Evolutionary conservation across 1,140 invertebrate genomes (phyloP), one percentile per base, ranked within the genome.

Genomic region (Drosophila busckii): DNA sequence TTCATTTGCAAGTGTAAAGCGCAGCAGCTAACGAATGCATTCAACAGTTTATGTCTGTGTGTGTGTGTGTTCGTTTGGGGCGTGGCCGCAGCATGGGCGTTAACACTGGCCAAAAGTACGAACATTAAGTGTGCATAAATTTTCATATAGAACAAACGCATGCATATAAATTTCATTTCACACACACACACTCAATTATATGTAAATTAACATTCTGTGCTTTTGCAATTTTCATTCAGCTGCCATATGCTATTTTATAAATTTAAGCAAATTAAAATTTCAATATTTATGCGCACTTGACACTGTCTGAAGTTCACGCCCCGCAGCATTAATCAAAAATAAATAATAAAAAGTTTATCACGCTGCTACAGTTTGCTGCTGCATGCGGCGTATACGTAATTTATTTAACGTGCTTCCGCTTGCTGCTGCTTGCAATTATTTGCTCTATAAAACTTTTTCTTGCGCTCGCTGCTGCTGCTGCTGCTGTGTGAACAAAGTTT

Each of bases 91-190:
- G 44, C n/a, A n/a, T n/a, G n/a, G n/a, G n/a, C n/a, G n/a, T n/a
- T n/a, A n/a, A n/a, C n/a, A n/a, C n/a, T n/a, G n/a, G n/a, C 42
- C 50, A 48, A 34, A 40, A 42, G 46, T n/a, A n/a, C 46, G 38
- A 26, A 45, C 59, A 67, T 67, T 67, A 67, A 63, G 63, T 63
- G 38, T 63, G 63, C 63, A 67, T 67, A 63, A 67, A 67, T 67
- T 63, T 67, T 45, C 52, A 63, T 59, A 45, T 29, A 31, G 32
- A 19, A 60, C 56, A 61, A 55, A 55, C 58, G 45, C 38, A 62
- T 62, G 59, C 59, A 62, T 63, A 59, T 59, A 59, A 63, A 58
- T 59, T 50, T 22, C 34, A 22, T 56, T 41, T 35, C 20, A 10
- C 41, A 48, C 19, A 38, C 12, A 25, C 13, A 8, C 41, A 61